These are phyloP conservation scores for Eupeodes latifasciatus DNA, from an alignment of 2,888 invertebrate species.

Conservation along the genomic window DNA sequence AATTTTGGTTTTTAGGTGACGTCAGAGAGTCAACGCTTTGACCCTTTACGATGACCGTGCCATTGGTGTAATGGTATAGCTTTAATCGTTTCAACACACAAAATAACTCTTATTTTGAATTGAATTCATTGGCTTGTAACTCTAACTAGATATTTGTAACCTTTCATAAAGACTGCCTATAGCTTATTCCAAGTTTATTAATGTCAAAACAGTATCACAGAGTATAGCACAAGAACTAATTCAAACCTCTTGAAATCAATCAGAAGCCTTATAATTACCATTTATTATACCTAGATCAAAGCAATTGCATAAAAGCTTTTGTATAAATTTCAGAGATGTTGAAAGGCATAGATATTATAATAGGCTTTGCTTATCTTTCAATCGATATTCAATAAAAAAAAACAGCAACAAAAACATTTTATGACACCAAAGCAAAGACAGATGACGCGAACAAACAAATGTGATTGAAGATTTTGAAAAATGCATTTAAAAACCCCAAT, in stretches of 20 bases:
- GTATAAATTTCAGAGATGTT: background rate
- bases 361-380: background rate
- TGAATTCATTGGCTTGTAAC: too few species aligned
- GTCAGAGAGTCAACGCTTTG: too few species aligned
- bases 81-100: too few species aligned
- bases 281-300: conserved; percentile 47
- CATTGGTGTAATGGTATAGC: too few species aligned
- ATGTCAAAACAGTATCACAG: background rate
- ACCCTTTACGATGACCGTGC: too few species aligned
- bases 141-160: too few species aligned
- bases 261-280: background rate
- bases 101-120: too few species aligned
- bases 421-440: conserved; percentile 40
- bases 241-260: conserved; percentile 41
- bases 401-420: conserved; percentile 8
- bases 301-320: conserved; percentile 48
- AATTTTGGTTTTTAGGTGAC: too few species aligned
- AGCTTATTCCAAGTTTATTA: background rate
- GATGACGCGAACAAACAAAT: conserved; percentile 20
- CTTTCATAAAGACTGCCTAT: too few species aligned
- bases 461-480: conserved; percentile 15
- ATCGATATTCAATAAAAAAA: conserved; percentile 12
- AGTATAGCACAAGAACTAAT: background rate
- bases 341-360: background rate
- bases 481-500: conserved; percentile 39